These are phyloP conservation scores for Lepidurus apus DNA, from an alignment of 1,140 invertebrate genomes.

Conservation along the genomic window DNA sequence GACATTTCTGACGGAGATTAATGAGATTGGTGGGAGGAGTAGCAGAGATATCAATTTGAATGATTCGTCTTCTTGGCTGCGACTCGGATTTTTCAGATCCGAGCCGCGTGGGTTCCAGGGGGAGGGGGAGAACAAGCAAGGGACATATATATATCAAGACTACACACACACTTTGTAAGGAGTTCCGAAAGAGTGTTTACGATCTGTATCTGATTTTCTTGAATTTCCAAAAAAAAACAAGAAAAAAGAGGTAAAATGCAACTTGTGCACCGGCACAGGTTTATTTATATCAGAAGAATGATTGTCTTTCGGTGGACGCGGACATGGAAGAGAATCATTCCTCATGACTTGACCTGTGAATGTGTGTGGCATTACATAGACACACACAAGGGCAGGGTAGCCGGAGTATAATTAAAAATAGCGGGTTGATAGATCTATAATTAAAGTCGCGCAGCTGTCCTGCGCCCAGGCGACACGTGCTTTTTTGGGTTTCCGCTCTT, in stretches of 20 bases:
- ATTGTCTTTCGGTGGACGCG: conserved; percentile 4
- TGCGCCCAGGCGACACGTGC: background rate
- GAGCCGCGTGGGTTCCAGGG: background rate
- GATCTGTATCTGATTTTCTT: conserved; percentile 7
- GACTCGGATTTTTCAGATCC: conserved; percentile 5
- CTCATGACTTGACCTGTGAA: conserved; percentile 11
- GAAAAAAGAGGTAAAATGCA: background rate
- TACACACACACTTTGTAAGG: background rate
- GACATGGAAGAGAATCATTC: background rate
- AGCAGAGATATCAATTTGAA: conserved; percentile 22
- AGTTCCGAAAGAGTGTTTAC: conserved; percentile 11
- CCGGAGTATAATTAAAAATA: conserved; percentile 16
- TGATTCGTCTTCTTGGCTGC: conserved; percentile 12
- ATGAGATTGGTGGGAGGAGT: conserved; percentile 17
- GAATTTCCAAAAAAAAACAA: background rate
- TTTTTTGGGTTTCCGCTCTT: background rate
- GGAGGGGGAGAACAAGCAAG: background rate
- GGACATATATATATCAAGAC: background rate
- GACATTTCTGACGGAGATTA: conserved; percentile 1
- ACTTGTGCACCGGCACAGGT: background rate
- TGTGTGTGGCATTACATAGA: conserved; percentile 15
- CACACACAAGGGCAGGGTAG: background rate
- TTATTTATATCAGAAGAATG: background rate
- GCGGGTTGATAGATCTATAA: conserved; percentile 21
- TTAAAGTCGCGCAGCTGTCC: conserved; percentile 13